These are phyloP conservation scores for Diarsia dahlii DNA, from an alignment of 2,888 invertebrate genomes.

Conservation along the genomic window DNA sequence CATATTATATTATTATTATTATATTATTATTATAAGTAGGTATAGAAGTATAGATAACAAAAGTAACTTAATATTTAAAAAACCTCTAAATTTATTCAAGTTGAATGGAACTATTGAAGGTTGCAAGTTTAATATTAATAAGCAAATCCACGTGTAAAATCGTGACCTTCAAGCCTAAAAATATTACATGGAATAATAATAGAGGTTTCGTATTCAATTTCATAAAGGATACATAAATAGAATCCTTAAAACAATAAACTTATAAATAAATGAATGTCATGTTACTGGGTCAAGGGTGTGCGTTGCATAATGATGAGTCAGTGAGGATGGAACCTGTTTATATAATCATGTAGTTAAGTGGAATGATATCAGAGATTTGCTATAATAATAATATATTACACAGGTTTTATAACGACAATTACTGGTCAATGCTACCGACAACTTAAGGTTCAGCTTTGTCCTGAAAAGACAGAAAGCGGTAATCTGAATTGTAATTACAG, in stretches of 20 bases:
- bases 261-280: constrained; percentile 50
- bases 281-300: constrained; percentile 58
- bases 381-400: background rate
- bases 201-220: background rate
- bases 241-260: constrained; percentile 9
- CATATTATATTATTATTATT: too few relatives aligned
- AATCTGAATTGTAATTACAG: background rate
- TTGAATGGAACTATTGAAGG: background rate
- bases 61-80: background rate
- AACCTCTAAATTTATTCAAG: background rate
- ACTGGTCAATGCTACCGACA: background rate
- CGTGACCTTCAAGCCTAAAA: background rate
- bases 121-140: background rate
- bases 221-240: constrained; percentile 5
- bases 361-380: constrained; percentile 10
- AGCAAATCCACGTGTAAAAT: background rate
- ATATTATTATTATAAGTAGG: too few relatives aligned
- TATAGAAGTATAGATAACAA: too few relatives aligned
- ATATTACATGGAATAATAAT: background rate
- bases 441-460: background rate
- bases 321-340: constrained; percentile 57
- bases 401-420: constrained; percentile 4
- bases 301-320: constrained; percentile 61
- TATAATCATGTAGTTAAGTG: constrained; percentile 13
- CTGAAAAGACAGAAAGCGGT: too few relatives aligned